phyloP scores from a whole-genome alignment of 2,797 vertebrate species.

The Corythornis leucogaster region DNA sequence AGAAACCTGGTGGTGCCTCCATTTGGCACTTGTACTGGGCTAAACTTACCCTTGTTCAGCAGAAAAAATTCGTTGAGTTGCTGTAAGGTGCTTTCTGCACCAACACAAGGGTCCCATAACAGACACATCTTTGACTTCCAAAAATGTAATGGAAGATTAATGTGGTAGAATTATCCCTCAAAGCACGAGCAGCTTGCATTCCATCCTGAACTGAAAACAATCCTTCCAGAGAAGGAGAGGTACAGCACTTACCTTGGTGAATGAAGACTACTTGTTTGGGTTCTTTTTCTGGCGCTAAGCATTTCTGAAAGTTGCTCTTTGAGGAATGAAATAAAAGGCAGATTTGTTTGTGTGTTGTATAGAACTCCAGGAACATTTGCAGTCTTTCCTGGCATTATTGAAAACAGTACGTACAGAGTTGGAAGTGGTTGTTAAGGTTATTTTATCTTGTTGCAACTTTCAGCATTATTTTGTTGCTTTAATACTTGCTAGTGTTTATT shows the following conservation, averaged over 20 bases:
- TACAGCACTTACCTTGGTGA: slow-evolving; percentile 1
- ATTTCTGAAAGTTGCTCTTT: neutral
- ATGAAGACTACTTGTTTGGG: slow-evolving; percentile 4
- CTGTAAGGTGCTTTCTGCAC: neutral
- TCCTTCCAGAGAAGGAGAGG: slow-evolving; percentile 6
- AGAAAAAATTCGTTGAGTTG: neutral
- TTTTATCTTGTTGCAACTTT: slow-evolving; percentile 37
- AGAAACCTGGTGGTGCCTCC: neutral
- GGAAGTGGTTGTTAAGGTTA: neutral
- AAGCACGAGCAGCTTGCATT: neutral
- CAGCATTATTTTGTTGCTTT: slow-evolving; percentile 37
- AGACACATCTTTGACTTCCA: neutral
- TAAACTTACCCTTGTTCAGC: neutral
- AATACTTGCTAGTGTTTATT: slow-evolving; percentile 22
- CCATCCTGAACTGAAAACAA: neutral
- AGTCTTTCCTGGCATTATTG: neutral
- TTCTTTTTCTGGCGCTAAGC: neutral
- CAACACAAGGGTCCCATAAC: neutral
- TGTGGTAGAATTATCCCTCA: neutral
- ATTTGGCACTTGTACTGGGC: neutral
- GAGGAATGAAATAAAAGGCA: neutral
- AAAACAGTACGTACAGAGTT: neutral
- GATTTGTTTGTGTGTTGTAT: neutral
- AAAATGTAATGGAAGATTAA: neutral
- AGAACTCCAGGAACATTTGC: slow-evolving; percentile 10